phyloP scores from a whole-genome alignment of 2,797 vertebrate genomes.

The Diplodus sargus region DNA sequence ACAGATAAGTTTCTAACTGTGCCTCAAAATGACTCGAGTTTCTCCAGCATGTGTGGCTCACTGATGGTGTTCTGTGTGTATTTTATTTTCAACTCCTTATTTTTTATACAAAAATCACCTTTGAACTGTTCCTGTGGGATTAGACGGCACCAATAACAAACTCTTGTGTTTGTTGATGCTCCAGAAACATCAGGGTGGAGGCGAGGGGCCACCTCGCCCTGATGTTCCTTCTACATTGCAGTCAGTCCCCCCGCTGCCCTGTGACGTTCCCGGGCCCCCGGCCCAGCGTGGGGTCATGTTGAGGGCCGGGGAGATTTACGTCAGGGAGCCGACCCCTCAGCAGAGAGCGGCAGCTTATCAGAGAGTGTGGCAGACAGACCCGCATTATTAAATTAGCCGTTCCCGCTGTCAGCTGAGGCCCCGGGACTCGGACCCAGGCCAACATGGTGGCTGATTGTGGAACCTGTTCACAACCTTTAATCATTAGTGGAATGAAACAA shows the following conservation, averaged over 20 bases:
- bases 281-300: conserved; percentile 56
- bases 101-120: background rate
- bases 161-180: conserved; percentile 32
- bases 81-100: background rate
- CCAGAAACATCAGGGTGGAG: background rate
- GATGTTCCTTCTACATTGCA: background rate
- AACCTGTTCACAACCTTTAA: conserved; percentile 56
- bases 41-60: background rate
- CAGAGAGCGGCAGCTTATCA: conserved; percentile 69
- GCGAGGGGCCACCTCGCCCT: background rate
- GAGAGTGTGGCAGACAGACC: conserved; percentile 62
- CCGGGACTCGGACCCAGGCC: conserved; percentile 60
- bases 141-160: background rate
- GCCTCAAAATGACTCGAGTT: background rate
- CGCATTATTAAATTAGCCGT: conserved; percentile 73
- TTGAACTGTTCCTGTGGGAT: background rate
- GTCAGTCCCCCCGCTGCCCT: conserved; percentile 41
- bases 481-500: conserved; percentile 56
- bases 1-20: background rate
- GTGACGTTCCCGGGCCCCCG: conserved; percentile 39
- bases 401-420: conserved; percentile 75
- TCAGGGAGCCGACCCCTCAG: conserved; percentile 59
- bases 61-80: background rate
- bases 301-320: conserved; percentile 60
- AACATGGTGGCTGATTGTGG: conserved; percentile 66